Conservation (phyloP, 2,797 vertebrate species). For the Myotis findleyi region DNA sequence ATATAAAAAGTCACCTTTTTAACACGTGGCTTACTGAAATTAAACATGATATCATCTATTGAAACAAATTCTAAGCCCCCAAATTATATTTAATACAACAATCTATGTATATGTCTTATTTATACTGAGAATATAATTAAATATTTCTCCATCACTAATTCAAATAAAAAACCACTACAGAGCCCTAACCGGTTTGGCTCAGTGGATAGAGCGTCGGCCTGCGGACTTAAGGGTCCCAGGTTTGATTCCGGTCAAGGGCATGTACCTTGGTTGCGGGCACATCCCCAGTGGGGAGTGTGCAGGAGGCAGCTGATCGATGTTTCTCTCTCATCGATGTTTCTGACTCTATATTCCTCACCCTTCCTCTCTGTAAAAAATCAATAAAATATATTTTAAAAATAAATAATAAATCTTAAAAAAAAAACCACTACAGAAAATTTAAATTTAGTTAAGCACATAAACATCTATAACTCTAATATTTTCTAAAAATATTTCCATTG, state of each 20-base stretch:
- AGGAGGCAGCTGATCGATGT: too few relatives aligned
- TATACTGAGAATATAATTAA: slow-evolving; percentile 48
- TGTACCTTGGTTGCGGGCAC: too few relatives aligned
- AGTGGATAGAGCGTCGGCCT: too few relatives aligned
- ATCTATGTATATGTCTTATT: slow-evolving; percentile 1
- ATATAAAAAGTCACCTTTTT: slow-evolving; percentile 87
- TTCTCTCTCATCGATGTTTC: too few relatives aligned
- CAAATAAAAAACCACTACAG: slow-evolving; percentile 47
- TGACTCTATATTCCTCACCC: too few relatives aligned
- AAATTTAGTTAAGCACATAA: slow-evolving; percentile 44
- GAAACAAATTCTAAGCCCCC: slow-evolving; percentile 11
- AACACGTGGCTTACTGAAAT: slow-evolving; percentile 38
- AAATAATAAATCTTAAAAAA: not conserved
- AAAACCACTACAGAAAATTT: slow-evolving; percentile 44
- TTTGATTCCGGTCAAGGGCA: too few relatives aligned
- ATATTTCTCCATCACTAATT: slow-evolving; percentile 44
- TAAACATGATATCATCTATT: slow-evolving; percentile 42
- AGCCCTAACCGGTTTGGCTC: not conserved
- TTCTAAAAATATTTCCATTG: slow-evolving; percentile 41
- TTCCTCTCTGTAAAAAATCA: too few relatives aligned
- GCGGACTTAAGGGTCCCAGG: too few relatives aligned
- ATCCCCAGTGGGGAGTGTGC: too few relatives aligned
- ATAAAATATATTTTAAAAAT: too few relatives aligned
- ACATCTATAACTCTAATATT: slow-evolving; percentile 29
- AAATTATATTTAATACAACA: slow-evolving; percentile 43